Evolutionary conservation across 2,888 invertebrate species (phyloP).

Genomic region (Dascillus cervinus): DNA sequence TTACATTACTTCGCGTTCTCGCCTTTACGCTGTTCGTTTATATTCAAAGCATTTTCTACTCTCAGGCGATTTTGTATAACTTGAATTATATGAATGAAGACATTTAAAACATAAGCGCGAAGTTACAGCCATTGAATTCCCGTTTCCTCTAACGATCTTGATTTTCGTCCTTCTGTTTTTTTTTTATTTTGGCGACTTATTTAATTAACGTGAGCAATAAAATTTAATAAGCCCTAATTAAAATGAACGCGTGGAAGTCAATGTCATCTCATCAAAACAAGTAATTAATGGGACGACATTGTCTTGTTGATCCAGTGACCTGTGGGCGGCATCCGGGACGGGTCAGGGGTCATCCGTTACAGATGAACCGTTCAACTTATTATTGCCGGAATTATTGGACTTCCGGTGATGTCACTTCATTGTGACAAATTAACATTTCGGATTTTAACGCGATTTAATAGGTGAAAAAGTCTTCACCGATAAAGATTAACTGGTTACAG

Average conservation of each 20-base stretch:
- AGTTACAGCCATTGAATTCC: constrained; percentile 9
- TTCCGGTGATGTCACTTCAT: constrained; percentile 17
- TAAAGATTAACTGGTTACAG: too few species aligned
- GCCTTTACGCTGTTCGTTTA: constrained; percentile 20
- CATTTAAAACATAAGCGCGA: constrained; percentile 16
- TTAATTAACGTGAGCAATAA: background rate
- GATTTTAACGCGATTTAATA: too few species aligned
- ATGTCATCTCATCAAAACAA: constrained; percentile 16
- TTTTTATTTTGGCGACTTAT: background rate
- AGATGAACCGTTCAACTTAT: constrained; percentile 15
- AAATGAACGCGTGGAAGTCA: constrained; percentile 12
- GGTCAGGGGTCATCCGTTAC: constrained; percentile 14
- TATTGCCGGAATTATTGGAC: constrained; percentile 14
- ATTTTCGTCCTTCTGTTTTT: too few species aligned
- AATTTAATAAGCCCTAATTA: constrained; percentile 2
- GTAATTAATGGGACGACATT: constrained; percentile 12
- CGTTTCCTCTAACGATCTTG: too few species aligned
- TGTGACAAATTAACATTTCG: too few species aligned
- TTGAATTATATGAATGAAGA: constrained; percentile 23
- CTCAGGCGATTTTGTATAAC: constrained; percentile 20
- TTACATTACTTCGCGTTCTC: constrained; percentile 30
- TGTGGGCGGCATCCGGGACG: constrained; percentile 18
- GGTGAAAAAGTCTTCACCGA: too few species aligned
- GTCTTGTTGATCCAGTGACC: constrained; percentile 18
- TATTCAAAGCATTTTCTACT: constrained; percentile 24